Evolutionary conservation across 2,113 vertebrate species (phyloP).

Genomic region (Cyanoramphus novaezelandiae): DNA sequence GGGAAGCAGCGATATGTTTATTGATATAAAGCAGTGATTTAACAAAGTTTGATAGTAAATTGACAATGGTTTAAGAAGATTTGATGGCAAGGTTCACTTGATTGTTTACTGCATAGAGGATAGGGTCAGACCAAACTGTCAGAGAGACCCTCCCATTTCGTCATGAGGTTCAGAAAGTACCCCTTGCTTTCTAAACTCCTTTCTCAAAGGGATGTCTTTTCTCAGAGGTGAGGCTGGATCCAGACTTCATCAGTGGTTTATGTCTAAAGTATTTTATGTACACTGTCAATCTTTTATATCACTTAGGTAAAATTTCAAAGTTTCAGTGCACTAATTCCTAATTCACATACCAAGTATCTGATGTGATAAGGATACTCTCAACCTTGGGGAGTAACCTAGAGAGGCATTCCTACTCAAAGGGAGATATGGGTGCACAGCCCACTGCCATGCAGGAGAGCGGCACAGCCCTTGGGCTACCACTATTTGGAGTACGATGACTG

Average conservation of each 20-base stretch:
- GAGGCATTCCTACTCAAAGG: neutral
- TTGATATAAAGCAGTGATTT: too few species aligned
- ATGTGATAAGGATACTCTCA: neutral
- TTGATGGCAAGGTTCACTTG: too few species aligned
- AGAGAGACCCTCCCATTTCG: too few species aligned
- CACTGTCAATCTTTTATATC: neutral
- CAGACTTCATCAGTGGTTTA: neutral
- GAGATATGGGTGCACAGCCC: neutral
- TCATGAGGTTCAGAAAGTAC: too few species aligned
- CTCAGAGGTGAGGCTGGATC: neutral
- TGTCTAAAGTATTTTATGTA: neutral
- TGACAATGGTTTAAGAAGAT: too few species aligned
- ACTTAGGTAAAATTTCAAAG: neutral
- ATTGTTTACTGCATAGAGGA: too few species aligned
- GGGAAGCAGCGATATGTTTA: too few species aligned
- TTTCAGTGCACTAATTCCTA: neutral
- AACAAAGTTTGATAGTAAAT: too few species aligned
- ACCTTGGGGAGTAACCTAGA: neutral
- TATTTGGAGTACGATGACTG: too few species aligned
- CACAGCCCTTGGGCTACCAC: too few species aligned
- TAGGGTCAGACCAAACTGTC: too few species aligned
- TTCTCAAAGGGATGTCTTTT: neutral
- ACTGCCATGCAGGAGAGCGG: neutral
- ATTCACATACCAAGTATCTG: neutral
- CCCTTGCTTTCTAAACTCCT: neutral